A percentile compares a stretch with the other conserved stretches of the same genome.
Evolutionary conservation across 2,888 invertebrate genomes (phyloP).

Genomic region (Apocheima hispidaria): DNA sequence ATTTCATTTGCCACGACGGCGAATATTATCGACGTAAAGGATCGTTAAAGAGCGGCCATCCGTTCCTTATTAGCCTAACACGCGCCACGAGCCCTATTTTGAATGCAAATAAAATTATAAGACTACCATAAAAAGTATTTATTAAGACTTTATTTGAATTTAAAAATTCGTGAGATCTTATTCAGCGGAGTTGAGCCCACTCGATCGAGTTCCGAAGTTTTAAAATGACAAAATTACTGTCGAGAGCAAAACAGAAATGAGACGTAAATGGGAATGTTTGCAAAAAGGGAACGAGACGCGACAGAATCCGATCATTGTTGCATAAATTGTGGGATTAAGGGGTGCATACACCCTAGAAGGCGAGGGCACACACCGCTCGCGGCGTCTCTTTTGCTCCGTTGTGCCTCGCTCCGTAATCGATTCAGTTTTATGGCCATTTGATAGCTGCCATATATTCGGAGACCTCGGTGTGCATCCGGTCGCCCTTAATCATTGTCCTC

Average conservation of each 20-base stretch:
- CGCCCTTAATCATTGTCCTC: slow-evolving; percentile 49
- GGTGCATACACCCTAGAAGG: slow-evolving; percentile 62
- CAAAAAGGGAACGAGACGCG: slow-evolving; percentile 67
- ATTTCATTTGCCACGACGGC: slow-evolving; percentile 69
- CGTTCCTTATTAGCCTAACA: slow-evolving; percentile 81
- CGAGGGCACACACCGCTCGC: slow-evolving; percentile 38
- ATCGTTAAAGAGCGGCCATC: slow-evolving; percentile 75
- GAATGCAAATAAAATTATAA: slow-evolving; percentile 81
- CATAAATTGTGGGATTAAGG: slow-evolving; percentile 76
- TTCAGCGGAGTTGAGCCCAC: slow-evolving; percentile 70
- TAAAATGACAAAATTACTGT: slow-evolving; percentile 81
- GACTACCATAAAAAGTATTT: slow-evolving; percentile 80
- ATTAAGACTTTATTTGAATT: slow-evolving; percentile 82
- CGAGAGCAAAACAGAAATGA: slow-evolving; percentile 67
- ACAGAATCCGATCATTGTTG: slow-evolving; percentile 72
- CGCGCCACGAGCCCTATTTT: slow-evolving; percentile 76
- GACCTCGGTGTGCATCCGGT: slow-evolving; percentile 45
- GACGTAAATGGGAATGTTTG: slow-evolving; percentile 78
- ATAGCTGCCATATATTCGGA: slow-evolving; percentile 62
- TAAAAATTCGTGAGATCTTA: slow-evolving; percentile 84
- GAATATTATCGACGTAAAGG: slow-evolving; percentile 69
- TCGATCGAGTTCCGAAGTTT: slow-evolving; percentile 70
- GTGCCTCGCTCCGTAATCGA: slow-evolving; percentile 63
- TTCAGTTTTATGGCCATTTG: slow-evolving; percentile 71
- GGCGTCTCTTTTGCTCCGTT: slow-evolving; percentile 38